phyloP scores from a whole-genome alignment of 2,113 vertebrate genomes.

The Bufo bufo region DNA sequence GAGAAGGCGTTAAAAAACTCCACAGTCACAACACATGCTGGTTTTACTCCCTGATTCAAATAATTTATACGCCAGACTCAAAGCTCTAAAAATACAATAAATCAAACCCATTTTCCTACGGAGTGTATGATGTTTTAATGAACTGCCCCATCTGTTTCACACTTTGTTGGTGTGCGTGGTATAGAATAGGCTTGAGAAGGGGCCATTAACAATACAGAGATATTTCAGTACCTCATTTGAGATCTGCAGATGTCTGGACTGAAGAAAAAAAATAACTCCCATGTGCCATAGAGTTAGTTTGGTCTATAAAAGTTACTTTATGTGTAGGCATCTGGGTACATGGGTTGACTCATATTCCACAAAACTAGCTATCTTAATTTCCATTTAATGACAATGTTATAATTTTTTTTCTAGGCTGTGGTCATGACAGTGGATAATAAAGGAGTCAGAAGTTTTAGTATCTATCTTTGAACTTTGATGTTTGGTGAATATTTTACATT shows the following conservation, averaged over 20 bases:
- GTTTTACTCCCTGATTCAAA: slow-evolving; percentile 37
- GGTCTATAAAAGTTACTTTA: background rate
- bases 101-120: slow-evolving; percentile 57
- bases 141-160: slow-evolving; percentile 57
- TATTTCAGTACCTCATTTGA: slow-evolving; percentile 28
- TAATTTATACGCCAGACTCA: slow-evolving; percentile 54
- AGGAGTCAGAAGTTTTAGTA: background rate
- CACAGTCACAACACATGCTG: slow-evolving; percentile 47
- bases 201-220: slow-evolving; percentile 28
- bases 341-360: background rate
- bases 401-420: background rate
- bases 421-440: background rate
- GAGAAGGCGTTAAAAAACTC: slow-evolving; percentile 33
- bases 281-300: background rate
- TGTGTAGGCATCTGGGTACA: background rate
- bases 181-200: slow-evolving; percentile 5
- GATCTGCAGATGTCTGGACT: slow-evolving; percentile 2
- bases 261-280: background rate
- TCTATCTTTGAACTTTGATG: background rate
- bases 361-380: background rate
- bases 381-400: background rate
- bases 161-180: slow-evolving; percentile 17
- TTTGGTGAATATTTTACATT: no score
- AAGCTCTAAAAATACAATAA: slow-evolving; percentile 58
- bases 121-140: slow-evolving; percentile 58